Evolutionary conservation across 1,140 invertebrate species (phyloP).

Genomic region (Ostrea edulis): DNA sequence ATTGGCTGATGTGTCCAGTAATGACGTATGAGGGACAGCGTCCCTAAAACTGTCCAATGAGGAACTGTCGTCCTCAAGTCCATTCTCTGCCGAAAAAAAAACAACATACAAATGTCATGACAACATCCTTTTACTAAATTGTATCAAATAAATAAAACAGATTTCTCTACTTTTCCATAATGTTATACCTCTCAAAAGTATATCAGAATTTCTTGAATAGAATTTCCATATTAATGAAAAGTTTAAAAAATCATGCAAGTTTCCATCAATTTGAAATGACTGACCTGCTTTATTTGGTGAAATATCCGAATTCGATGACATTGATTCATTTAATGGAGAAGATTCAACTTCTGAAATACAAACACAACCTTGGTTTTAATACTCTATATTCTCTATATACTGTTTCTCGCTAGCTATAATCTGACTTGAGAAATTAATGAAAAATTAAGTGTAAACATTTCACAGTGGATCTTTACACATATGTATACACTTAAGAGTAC

Average conservation of each 20-base stretch:
- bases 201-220: too few relatives aligned
- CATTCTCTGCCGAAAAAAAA: conserved; percentile 1
- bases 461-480: background rate
- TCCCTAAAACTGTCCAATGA: conserved; percentile 69
- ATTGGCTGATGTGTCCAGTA: conserved; percentile 92
- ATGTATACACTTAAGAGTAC: background rate
- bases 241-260: background rate
- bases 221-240: background rate
- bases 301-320: background rate
- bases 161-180: too few relatives aligned
- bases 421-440: background rate
- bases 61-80: background rate
- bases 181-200: too few relatives aligned
- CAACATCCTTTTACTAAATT: too few relatives aligned
- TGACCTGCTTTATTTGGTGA: background rate
- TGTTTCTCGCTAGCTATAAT: too few relatives aligned
- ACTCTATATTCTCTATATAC: background rate
- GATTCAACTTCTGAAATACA: conserved; percentile 17
- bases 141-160: too few relatives aligned
- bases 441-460: background rate
- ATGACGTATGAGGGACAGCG: conserved; percentile 89
- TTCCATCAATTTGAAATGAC: background rate
- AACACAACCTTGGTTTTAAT: background rate
- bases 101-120: background rate
- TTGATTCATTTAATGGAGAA: conserved; percentile 20